Evolutionary conservation across 2,888 invertebrate genomes (phyloP), one percentile per base, ranked within the genome.

Genomic region (Agonopterix alstromeriana): DNA sequence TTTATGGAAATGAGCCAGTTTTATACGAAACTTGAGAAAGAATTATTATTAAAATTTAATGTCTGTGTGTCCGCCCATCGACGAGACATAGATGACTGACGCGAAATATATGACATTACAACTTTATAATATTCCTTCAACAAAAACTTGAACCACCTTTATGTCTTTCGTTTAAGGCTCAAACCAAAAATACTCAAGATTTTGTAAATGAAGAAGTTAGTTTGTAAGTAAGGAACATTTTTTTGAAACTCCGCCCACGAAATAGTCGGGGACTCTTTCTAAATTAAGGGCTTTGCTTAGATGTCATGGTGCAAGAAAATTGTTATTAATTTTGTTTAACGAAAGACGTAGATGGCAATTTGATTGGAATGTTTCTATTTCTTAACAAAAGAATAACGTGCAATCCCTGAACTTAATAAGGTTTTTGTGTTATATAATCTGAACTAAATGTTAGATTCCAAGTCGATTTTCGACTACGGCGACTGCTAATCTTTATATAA

Each of bases 231-330:
- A 48, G 56, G 38, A 55, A 60, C 56, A 63, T 63, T 68, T 75
- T 71, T 64, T 65, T 61, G 57, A 53, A 53, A 53, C 57, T 52
- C 67, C 77, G 77, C 80, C 78, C 54, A 53, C 65, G 12, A 67
- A 63, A 63, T 56, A 61, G 56, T 60, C 61, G 61, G 63, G 60
- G 60, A 65, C 64, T 51, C 60, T 56, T 55, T 57, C 57, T 58
- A 76, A 79, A 82, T 80, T 73, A 73, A 67, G 56, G 67, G 67
- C 63, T 79, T 70, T 55, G 68, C 61, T 74, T 79, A 72, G 67
- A 77, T 80, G 80, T 80, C 80, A 75, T 67, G 69, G 57, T 45
- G 52, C 51, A 67, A 65, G 68, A 73, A 76, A 73, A 72, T 67
- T 58, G 58, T 71, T 72, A 74, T 76, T 73, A 77, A 70, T 67